phyloP scores from a whole-genome alignment of 1,140 invertebrate species.

The Macrocentrus cingulum region DNA sequence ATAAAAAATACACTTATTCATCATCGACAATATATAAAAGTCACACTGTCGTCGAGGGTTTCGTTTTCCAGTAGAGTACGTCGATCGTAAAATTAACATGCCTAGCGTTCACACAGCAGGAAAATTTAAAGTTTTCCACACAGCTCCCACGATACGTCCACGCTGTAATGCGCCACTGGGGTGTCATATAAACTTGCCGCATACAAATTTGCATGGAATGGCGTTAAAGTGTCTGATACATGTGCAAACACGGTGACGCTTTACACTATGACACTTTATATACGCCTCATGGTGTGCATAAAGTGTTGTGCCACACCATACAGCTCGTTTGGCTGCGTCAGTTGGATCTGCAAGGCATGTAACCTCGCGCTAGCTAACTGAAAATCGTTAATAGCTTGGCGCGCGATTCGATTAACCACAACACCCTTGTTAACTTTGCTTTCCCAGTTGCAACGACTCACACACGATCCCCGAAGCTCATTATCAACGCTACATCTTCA shows the following conservation, averaged over 20 bases:
- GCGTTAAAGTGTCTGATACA: slow-evolving; percentile 36
- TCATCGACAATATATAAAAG: too few relatives aligned
- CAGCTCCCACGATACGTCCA: too few relatives aligned
- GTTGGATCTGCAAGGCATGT: too few relatives aligned
- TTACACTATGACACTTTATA: slow-evolving; percentile 21
- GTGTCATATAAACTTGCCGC: slow-evolving; percentile 42
- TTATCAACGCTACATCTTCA: too few relatives aligned
- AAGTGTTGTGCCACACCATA: neutral
- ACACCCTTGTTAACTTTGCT: neutral
- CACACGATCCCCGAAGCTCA: too few relatives aligned
- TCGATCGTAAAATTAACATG: too few relatives aligned
- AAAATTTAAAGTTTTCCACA: too few relatives aligned
- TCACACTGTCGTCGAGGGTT: too few relatives aligned
- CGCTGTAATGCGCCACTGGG: slow-evolving; percentile 31
- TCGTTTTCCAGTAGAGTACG: too few relatives aligned
- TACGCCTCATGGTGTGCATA: neutral
- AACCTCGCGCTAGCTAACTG: neutral
- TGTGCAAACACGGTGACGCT: slow-evolving; percentile 21
- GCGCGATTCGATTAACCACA: neutral
- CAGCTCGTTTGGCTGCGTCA: neutral
- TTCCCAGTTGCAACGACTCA: too few relatives aligned
- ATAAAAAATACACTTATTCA: too few relatives aligned
- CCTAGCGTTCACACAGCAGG: too few relatives aligned
- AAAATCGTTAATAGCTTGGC: neutral
- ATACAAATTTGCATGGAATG: slow-evolving; percentile 42